phyloP scores from a whole-genome alignment of 2,113 vertebrate genomes.

The Anolis sagrei region DNA sequence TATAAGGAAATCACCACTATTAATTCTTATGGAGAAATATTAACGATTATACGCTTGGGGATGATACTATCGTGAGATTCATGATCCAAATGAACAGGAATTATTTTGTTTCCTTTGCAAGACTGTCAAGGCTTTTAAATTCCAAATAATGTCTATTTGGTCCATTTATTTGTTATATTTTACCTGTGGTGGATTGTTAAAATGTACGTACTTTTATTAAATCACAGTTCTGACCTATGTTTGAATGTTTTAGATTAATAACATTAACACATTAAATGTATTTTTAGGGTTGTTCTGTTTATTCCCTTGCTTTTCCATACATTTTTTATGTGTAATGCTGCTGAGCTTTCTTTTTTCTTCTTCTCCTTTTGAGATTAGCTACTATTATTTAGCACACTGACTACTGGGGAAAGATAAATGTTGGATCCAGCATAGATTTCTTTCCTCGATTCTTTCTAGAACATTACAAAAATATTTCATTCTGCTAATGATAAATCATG shows the following conservation, averaged over 20 bases:
- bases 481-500: constrained; percentile 37
- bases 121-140: background rate
- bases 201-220: background rate
- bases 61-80: background rate
- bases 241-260: background rate
- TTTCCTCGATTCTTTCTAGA: constrained; percentile 4
- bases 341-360: constrained; percentile 42
- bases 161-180: background rate
- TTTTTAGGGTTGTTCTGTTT: too few species aligned
- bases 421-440: constrained; percentile 39
- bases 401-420: constrained; percentile 57
- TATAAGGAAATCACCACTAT: background rate
- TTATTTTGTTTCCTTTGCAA: background rate
- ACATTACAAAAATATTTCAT: constrained; percentile 24
- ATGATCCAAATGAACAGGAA: background rate
- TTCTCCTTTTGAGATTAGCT: constrained; percentile 57
- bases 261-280: background rate
- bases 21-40: background rate
- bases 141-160: background rate
- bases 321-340: constrained; percentile 19
- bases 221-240: background rate
- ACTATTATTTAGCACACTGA: constrained; percentile 59
- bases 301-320: too few species aligned
- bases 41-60: background rate
- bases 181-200: background rate